Evolutionary conservation across 2,113 vertebrate genomes (phyloP), one percentile per base, ranked within the genome.

Genomic region (Holacanthus passer): DNA sequence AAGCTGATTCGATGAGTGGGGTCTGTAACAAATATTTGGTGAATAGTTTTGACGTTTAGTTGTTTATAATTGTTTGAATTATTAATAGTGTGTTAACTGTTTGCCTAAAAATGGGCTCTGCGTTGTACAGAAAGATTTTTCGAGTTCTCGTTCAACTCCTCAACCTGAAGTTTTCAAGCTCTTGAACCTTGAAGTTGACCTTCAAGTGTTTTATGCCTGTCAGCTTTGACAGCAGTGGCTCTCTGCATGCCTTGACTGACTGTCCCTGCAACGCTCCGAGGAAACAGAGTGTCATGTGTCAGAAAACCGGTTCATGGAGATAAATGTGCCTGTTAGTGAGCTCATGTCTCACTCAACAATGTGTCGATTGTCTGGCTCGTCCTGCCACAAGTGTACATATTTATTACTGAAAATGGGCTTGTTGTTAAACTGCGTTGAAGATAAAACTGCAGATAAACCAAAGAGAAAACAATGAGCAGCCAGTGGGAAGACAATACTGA

Each of bases 331-430:
- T 47, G 50, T 48, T 31, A 27, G 63, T 83, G 88, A 91, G 88
- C 80, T 89, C 82, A 88, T 45, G 82, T 87, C 91, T 92, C 52
- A 10, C 29, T 43, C 59, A 24, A 87, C 85, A 91, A 32, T 65
- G 52, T 32, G 43, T 69, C 58, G 24, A 73, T 91, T 91, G 90
- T 90, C 59, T 27, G 1, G 13, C 60, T 31, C 17, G 48, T 62
- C 55, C 56, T 12, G 37, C 77, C 70, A 41, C 37, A 7, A 73
- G 62, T 62, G 73, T 69, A 68, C 59, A 86, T 86, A 71, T 87
- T 76, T 78, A 71, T 79, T 19, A 52, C 70, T 74, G 73, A 88
- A 83, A 83, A 83, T 65, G 43, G 10, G 35, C 41, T 78, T 75
- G 67, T 83, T 76, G 75, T 82, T 80, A 12, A 59, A 56, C 32